Conservation (phyloP, 2,888 invertebrate genomes). For the Catocala sponsa region DNA sequence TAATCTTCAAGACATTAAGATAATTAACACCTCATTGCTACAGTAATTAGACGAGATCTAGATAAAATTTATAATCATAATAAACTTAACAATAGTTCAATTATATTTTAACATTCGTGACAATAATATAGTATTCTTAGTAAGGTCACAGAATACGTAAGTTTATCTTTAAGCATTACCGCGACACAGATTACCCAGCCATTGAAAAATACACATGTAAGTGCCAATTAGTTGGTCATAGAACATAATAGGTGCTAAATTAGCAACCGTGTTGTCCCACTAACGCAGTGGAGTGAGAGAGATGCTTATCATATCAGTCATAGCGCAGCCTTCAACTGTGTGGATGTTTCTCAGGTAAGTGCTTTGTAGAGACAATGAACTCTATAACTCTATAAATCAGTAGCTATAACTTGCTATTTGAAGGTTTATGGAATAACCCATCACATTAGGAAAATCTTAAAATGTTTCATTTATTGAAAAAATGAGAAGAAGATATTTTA, state of each 20-base stretch:
- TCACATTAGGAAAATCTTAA: too few species aligned
- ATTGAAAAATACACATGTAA: conserved; percentile 1
- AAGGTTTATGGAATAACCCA: too few species aligned
- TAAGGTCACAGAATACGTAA: neutral
- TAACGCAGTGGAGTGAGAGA: conserved; percentile 16
- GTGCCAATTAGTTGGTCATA: conserved; percentile 20
- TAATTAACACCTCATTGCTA: too few species aligned
- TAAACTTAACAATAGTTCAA: too few species aligned
- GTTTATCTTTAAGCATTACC: neutral
- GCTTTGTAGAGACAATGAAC: neutral
- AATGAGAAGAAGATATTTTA: too few species aligned
- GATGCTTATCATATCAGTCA: conserved; percentile 26
- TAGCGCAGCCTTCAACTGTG: conserved; percentile 10
- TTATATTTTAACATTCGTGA: too few species aligned
- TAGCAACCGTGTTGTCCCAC: conserved; percentile 19
- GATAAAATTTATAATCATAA: too few species aligned
- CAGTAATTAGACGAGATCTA: neutral
- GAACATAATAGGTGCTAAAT: conserved; percentile 11
- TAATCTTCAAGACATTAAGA: too few species aligned
- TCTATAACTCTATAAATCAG: too few species aligned
- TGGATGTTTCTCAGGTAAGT: neutral
- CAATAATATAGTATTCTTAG: too few species aligned
- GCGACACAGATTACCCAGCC: neutral
- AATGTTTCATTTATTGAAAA: too few species aligned
- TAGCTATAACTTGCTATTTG: neutral